Evolutionary conservation across 2,888 invertebrate genomes (phyloP).

Genomic region (Sylvicola fuscatus): DNA sequence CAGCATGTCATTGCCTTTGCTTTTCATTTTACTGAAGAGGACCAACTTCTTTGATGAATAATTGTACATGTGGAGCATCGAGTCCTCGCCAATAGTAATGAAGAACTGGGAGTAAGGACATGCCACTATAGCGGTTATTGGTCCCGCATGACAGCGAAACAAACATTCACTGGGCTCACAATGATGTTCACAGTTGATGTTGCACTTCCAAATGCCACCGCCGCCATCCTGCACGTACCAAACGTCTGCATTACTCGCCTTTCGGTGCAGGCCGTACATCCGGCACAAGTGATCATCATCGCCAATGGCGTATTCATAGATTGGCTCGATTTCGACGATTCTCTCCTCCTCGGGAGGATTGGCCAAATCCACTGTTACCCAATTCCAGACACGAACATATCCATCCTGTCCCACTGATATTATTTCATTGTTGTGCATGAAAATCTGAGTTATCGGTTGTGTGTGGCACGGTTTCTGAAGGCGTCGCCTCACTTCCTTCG

Average conservation of each 20-base stretch:
- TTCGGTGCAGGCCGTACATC: constrained; percentile 18
- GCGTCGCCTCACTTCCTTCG: constrained; percentile 56
- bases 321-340: constrained; percentile 66
- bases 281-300: constrained; percentile 13
- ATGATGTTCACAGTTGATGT: constrained; percentile 33
- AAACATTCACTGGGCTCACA: constrained; percentile 26
- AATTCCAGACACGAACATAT: constrained; percentile 68
- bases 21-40: constrained; percentile 35
- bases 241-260: constrained; percentile 22
- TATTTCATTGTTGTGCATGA: constrained; percentile 18
- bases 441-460: constrained; percentile 32
- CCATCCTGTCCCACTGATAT: constrained; percentile 45
- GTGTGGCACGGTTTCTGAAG: constrained; percentile 53
- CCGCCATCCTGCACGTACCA: constrained; percentile 79
- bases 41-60: constrained; percentile 37
- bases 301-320: constrained; percentile 54
- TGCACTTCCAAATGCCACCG: constrained; percentile 61
- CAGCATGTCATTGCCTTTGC: constrained; percentile 33
- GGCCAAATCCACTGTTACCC: constrained; percentile 75
- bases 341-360: constrained; percentile 64
- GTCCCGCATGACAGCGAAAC: constrained; percentile 56
- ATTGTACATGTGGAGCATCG: constrained; percentile 52
- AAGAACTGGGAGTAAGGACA: constrained; percentile 49
- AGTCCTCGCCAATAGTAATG: constrained; percentile 50
- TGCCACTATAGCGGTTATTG: constrained; percentile 42